phyloP scores from a whole-genome alignment of 2,888 invertebrate species.

The Junonia oenone region DNA sequence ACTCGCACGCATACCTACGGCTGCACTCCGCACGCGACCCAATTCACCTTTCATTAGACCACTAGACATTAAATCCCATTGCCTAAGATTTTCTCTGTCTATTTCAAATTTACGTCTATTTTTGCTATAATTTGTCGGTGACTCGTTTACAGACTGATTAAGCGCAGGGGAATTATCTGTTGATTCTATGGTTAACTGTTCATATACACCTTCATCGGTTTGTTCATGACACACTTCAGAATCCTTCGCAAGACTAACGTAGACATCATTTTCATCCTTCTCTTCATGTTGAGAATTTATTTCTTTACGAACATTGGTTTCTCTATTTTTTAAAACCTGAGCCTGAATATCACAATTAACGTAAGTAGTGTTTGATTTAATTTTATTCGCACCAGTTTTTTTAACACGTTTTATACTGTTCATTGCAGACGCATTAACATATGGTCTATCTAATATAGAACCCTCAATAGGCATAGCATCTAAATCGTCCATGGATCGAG shows the following conservation, averaged over 20 bases:
- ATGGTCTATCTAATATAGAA: slow-evolving; percentile 41
- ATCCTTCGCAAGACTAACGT: slow-evolving; percentile 70
- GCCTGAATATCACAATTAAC: slow-evolving; percentile 86
- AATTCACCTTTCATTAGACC: slow-evolving; percentile 81
- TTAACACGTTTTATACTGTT: slow-evolving; percentile 69
- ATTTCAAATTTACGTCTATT: slow-evolving; percentile 80
- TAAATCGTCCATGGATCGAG: slow-evolving; percentile 89
- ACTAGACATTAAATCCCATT: slow-evolving; percentile 94
- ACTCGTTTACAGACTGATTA: slow-evolving; percentile 20
- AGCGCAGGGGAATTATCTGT: slow-evolving; percentile 36
- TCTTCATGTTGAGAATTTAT: slow-evolving; percentile 38
- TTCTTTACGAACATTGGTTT: slow-evolving; percentile 42
- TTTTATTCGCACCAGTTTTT: slow-evolving; percentile 56
- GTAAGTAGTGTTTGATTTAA: slow-evolving; percentile 87
- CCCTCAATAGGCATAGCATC: slow-evolving; percentile 68
- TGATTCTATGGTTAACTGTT: slow-evolving; percentile 71
- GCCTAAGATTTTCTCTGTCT: slow-evolving; percentile 91
- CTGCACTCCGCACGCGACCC: slow-evolving; percentile 62
- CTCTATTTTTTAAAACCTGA: slow-evolving; percentile 56
- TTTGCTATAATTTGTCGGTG: slow-evolving; percentile 30
- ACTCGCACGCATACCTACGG: slow-evolving; percentile 53
- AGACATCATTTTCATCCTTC: slow-evolving; percentile 72
- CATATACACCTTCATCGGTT: slow-evolving; percentile 79
- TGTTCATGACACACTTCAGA: slow-evolving; percentile 41
- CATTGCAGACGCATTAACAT: slow-evolving; percentile 52